These are phyloP conservation scores for Deroptyus accipitrinus DNA, from an alignment of 2,113 vertebrate genomes.

Conservation along the genomic window DNA sequence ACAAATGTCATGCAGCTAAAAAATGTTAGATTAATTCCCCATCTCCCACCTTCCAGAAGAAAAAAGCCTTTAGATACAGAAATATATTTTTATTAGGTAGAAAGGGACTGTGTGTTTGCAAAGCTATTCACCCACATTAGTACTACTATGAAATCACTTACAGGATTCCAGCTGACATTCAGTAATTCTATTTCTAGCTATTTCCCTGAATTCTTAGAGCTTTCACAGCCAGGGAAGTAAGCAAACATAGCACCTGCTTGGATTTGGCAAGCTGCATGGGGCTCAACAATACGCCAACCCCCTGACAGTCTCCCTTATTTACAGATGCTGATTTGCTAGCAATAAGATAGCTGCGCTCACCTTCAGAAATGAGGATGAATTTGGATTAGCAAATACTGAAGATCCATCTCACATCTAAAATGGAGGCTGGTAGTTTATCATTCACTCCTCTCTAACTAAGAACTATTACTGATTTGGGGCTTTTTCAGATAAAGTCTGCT, in stretches of 20 bases:
- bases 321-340: neutral
- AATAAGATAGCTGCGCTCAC: neutral
- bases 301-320: neutral
- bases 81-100: neutral
- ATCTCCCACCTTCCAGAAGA: neutral
- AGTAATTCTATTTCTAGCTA: conserved; percentile 27
- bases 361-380: neutral
- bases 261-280: neutral
- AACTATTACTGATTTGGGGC: neutral
- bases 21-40: neutral
- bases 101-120: neutral
- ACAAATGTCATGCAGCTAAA: neutral
- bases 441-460: neutral
- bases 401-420: conserved; percentile 2
- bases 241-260: conserved; percentile 30
- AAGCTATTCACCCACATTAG: conserved; percentile 1
- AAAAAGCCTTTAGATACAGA: neutral
- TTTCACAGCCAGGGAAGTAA: neutral
- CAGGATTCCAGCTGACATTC: conserved; percentile 21
- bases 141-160: neutral
- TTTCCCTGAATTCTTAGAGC: neutral
- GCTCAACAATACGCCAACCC: neutral
- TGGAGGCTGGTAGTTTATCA: neutral
- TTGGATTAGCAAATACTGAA: neutral
- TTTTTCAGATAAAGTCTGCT: neutral